phyloP scores from a whole-genome alignment of 2,113 vertebrate species.

The Trogon melanurus region DNA sequence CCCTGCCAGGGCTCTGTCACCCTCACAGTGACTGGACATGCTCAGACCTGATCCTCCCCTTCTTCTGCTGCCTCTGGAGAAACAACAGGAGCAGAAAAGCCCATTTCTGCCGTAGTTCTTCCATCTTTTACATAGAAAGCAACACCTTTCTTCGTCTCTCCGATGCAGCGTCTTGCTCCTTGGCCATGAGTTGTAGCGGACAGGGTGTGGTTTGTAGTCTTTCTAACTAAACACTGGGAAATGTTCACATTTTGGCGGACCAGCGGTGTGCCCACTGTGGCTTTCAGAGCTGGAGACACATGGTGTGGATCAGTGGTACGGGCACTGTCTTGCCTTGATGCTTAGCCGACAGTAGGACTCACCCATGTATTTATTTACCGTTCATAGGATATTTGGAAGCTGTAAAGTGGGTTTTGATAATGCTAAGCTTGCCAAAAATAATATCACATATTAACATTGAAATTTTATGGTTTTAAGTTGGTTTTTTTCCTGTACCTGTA shows the following conservation, averaged over 20 bases:
- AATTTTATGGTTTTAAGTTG: accelerated
- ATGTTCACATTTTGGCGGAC: accelerated
- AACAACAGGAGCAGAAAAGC: not conserved
- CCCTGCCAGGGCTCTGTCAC: no score
- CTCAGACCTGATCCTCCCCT: no score
- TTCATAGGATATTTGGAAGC: not conserved
- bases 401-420: not conserved
- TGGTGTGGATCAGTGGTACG: accelerated
- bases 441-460: accelerated
- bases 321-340: not conserved
- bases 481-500: not conserved
- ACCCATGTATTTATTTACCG: not conserved
- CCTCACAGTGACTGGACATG: no score
- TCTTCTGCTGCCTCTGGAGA: not conserved
- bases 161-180: accelerated
- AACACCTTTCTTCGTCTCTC: accelerated
- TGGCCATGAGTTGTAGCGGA: accelerated
- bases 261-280: not conserved
- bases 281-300: not conserved
- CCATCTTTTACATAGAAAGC: not conserved
- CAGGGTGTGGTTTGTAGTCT: accelerated
- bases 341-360: not conserved
- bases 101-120: not conserved
- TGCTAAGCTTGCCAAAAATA: not conserved
- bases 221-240: not conserved